A percentile compares a stretch with the other conserved stretches of the same genome.
These are phyloP conservation scores for Calliphora vicina DNA, from an alignment of 1,140 invertebrate genomes.

Conservation along the genomic window DNA sequence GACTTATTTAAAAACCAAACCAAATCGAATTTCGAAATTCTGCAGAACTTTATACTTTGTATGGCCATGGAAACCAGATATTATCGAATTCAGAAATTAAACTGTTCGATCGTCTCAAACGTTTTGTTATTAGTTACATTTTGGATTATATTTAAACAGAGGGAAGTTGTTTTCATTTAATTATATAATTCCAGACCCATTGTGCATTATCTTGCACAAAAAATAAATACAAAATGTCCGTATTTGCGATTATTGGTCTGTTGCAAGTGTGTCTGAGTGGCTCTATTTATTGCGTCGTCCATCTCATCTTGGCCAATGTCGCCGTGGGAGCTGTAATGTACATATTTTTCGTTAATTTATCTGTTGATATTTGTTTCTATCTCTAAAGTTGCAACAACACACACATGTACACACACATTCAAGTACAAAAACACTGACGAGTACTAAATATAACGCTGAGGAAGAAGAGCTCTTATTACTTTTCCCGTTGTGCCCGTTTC, in stretches of 20 bases:
- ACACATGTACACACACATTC: too few relatives aligned
- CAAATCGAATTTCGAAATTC: too few relatives aligned
- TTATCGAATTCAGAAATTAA: too few relatives aligned
- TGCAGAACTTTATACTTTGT: too few relatives aligned
- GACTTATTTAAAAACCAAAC: too few relatives aligned
- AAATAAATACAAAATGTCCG: too few relatives aligned
- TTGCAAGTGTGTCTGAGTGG: background rate
- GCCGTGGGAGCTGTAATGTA: constrained; percentile 27
- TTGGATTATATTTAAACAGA: too few relatives aligned
- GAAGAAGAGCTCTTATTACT: constrained; percentile 31
- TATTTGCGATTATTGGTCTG: background rate
- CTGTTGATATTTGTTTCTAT: background rate
- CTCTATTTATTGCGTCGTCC: background rate
- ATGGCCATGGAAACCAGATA: too few relatives aligned
- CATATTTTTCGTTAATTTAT: background rate
- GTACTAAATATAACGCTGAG: background rate
- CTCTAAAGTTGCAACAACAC: background rate
- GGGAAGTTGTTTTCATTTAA: too few relatives aligned
- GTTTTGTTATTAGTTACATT: too few relatives aligned
- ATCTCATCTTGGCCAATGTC: constrained; percentile 10
- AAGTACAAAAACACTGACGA: background rate
- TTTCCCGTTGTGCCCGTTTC: background rate
- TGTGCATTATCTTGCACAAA: too few relatives aligned
- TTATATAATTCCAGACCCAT: background rate
- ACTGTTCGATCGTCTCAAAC: too few relatives aligned